These are phyloP conservation scores for Hydrotaea cyrtoneurina DNA, from an alignment of 2,888 invertebrate genomes.

Conservation along the genomic window DNA sequence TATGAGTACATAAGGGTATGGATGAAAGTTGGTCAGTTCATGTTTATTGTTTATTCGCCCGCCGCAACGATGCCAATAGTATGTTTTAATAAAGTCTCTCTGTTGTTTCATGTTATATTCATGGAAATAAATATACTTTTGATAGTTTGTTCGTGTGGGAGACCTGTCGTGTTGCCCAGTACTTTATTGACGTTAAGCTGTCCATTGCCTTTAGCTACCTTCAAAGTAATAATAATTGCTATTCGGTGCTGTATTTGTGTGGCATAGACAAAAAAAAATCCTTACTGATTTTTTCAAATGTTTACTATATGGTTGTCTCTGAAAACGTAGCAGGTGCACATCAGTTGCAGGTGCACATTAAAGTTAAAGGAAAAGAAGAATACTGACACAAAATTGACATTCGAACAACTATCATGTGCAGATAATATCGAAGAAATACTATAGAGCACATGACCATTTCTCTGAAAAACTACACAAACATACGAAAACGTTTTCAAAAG, in stretches of 20 bases:
- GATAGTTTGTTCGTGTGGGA: neutral
- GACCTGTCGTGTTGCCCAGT: conserved; percentile 11
- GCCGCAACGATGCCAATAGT: neutral
- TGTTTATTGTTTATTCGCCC: neutral
- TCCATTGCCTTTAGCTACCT: neutral
- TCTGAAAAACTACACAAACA: too few relatives aligned
- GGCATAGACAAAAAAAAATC: neutral
- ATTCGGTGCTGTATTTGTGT: neutral
- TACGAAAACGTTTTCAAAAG: too few relatives aligned
- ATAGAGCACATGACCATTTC: too few relatives aligned
- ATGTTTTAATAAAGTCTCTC: neutral
- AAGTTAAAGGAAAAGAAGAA: too few relatives aligned
- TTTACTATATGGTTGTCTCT: too few relatives aligned
- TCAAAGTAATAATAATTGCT: neutral
- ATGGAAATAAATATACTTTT: neutral
- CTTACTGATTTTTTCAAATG: too few relatives aligned
- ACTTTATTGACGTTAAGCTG: neutral
- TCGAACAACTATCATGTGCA: too few relatives aligned
- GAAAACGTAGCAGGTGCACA: too few relatives aligned
- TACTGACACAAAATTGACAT: too few relatives aligned
- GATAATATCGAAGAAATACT: too few relatives aligned
- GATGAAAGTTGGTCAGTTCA: neutral
- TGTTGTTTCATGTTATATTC: neutral
- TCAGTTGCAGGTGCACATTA: too few relatives aligned
- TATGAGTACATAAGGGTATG: neutral